phyloP scores from a whole-genome alignment of 2,888 invertebrate species.

The Odiellus spinosus region DNA sequence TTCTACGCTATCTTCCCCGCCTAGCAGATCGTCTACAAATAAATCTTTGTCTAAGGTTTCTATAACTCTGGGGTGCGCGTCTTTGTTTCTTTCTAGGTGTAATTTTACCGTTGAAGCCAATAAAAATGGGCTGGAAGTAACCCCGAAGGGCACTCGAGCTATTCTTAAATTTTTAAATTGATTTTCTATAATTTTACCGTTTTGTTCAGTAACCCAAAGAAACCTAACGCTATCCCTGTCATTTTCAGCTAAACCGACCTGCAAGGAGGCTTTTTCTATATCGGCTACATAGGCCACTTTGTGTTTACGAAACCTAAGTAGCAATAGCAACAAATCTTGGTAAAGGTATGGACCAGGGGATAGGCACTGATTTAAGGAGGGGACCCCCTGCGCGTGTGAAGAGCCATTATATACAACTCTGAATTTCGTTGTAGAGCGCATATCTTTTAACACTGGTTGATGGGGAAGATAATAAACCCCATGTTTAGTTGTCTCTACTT shows the following conservation, averaged over 20 bases:
- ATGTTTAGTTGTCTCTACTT: too few relatives aligned
- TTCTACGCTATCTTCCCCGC: too few relatives aligned
- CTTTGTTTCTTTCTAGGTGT: too few relatives aligned
- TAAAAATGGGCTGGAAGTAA: slow-evolving; percentile 1
- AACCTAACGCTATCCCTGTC: slow-evolving; percentile 3
- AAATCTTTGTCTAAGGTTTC: too few relatives aligned
- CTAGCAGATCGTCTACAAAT: too few relatives aligned
- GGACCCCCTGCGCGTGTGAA: background rate
- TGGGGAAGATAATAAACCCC: slow-evolving; percentile 4
- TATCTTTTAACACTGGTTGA: slow-evolving; percentile 1
- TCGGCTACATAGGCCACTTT: slow-evolving; percentile 4
- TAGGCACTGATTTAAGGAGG: slow-evolving; percentile 7
- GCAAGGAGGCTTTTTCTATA: slow-evolving; percentile 6
- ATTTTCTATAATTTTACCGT: too few relatives aligned
- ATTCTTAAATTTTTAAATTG: background rate
- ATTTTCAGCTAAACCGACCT: background rate
- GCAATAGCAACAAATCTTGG: background rate
- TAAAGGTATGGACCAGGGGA: slow-evolving; percentile 4
- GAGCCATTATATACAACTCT: slow-evolving; percentile 8
- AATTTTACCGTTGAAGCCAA: too few relatives aligned
- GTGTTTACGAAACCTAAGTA: slow-evolving; percentile 9
- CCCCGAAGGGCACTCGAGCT: background rate
- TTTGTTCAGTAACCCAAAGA: slow-evolving; percentile 1
- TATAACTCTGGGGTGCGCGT: too few relatives aligned
- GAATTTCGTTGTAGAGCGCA: background rate